Percentiles rank a stretch among this genome's conserved stretches.
These are phyloP conservation scores for Phymanthus crucifer DNA, from an alignment of 92 coral and sea anemone species.

Conservation along the genomic window DNA sequence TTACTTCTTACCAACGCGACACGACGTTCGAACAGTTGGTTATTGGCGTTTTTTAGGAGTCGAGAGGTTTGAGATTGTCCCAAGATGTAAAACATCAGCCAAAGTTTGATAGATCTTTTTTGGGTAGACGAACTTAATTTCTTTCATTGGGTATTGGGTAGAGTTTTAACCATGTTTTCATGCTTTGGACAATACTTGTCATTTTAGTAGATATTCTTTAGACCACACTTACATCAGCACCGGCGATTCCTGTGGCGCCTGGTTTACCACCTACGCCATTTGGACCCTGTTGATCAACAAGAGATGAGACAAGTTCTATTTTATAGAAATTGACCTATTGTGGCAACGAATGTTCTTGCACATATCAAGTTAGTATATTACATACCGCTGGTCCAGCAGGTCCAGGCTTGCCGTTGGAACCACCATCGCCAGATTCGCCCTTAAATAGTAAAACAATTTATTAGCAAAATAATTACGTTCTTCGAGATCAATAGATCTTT, in stretches of 20 bases:
- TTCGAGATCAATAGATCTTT: not conserved
- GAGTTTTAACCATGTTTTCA: too few relatives aligned
- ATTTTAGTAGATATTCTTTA: too few relatives aligned
- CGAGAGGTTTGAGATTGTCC: too few relatives aligned
- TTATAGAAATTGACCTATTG: not conserved
- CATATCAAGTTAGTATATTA: not conserved
- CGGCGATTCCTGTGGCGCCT: constrained; percentile 54
- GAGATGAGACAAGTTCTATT: not conserved
- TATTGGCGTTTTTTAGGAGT: too few relatives aligned
- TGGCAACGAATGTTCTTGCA: not conserved
- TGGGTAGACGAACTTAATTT: too few relatives aligned
- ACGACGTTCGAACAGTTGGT: too few relatives aligned
- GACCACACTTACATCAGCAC: constrained; percentile 53
- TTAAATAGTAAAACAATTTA: not conserved
- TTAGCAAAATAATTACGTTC: not conserved
- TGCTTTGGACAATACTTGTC: too few relatives aligned
- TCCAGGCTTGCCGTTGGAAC: constrained; percentile 64
- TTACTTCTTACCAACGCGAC: too few relatives aligned
- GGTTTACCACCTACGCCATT: constrained; percentile 46
- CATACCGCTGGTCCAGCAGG: constrained; percentile 53
- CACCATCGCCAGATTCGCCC: constrained; percentile 62
- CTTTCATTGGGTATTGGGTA: too few relatives aligned
- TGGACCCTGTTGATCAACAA: constrained; percentile 40
- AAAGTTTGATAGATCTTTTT: too few relatives aligned
- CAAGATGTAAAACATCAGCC: too few relatives aligned